Evolutionary conservation across 1,140 invertebrate species (phyloP), one percentile per base, ranked within the genome.

Genomic region (Zaprionus ornatus): DNA sequence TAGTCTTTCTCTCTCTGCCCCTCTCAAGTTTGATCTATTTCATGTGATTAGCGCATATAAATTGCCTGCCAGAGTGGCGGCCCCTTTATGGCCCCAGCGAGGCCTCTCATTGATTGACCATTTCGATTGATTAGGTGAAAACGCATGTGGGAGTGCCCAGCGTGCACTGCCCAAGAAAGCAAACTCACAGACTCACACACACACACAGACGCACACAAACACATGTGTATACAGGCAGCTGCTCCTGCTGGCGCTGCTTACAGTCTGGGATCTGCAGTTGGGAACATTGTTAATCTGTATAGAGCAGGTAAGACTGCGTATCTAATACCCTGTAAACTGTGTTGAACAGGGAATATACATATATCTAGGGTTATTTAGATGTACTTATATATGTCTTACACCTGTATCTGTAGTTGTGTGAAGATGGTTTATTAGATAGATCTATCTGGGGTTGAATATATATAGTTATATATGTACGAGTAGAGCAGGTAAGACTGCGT

Each of bases 11-110:
- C 35, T 19, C 55, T 35, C 54, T 42, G 5, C 5, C n/a, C 40
- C n/a, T 25, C 55, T 15, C 29, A 45, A 87, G 83, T 87, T 88
- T 87, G 83, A 87, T 87, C 83, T 87, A 87, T 87, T 87, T 87
- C 77, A 88, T 79, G 70, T 87, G 83, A 87, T 86, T 86, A 82
- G 83, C 83, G 77, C 80, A 87, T 80, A 86, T 86, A 87, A 87
- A 86, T 86, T 87, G 84, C 69, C 75, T 79, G 71, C 63, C 65
- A 77, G 40, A 27, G 13, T 21, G 12, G 13, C 17, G 10, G 35
- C 62, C 40, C 15, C 45, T 19, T 48, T 19, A 48, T 42, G 40
- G 25, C 15, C 6, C 3, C 40, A 29, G 45, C 13, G 81, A 50
- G 70, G 79, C 69, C 70, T 19, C 52, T 76, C 15, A 17, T 79